Percentiles rank a stretch among this genome's conserved stretches.
Evolutionary conservation across 2,113 vertebrate species (phyloP).

Genomic region (Lucifuga dentata): DNA sequence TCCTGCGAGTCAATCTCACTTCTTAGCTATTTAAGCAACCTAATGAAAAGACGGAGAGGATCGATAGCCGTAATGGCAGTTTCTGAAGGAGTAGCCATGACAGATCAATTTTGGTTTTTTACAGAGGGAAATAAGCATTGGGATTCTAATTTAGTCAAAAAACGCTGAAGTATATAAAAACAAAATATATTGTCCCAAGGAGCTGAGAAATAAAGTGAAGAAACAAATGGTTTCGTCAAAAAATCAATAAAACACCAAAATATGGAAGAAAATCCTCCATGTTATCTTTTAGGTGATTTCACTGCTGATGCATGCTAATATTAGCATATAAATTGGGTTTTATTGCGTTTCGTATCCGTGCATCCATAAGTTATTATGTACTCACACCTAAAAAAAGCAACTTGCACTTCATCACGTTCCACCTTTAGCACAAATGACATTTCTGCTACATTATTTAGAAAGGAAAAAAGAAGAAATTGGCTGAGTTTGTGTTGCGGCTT

Average conservation of each 20-base stretch:
- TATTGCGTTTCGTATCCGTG: too few species aligned
- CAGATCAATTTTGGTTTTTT: conserved; percentile 25
- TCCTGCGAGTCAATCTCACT: neutral
- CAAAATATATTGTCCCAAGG: neutral
- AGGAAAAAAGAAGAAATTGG: neutral
- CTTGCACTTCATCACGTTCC: too few species aligned
- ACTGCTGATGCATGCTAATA: too few species aligned
- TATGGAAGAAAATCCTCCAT: too few species aligned
- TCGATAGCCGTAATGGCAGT: conserved; percentile 37
- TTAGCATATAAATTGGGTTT: too few species aligned
- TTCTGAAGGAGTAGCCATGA: conserved; percentile 6
- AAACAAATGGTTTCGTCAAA: too few species aligned
- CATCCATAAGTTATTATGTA: too few species aligned
- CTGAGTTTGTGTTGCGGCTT: neutral
- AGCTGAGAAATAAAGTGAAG: neutral
- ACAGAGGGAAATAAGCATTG: neutral
- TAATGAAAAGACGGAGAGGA: conserved; percentile 31
- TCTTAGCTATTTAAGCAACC: conserved; percentile 24
- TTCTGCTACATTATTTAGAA: neutral
- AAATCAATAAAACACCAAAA: too few species aligned
- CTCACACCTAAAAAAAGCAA: too few species aligned
- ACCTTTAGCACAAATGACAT: too few species aligned
- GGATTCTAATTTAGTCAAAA: conserved; percentile 16
- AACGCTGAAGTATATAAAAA: neutral
- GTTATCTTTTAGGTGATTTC: too few species aligned